Evolutionary conservation across 2,797 vertebrate genomes (phyloP), one percentile per base, ranked within the genome.

Genomic region (Crypturellus tataupa): DNA sequence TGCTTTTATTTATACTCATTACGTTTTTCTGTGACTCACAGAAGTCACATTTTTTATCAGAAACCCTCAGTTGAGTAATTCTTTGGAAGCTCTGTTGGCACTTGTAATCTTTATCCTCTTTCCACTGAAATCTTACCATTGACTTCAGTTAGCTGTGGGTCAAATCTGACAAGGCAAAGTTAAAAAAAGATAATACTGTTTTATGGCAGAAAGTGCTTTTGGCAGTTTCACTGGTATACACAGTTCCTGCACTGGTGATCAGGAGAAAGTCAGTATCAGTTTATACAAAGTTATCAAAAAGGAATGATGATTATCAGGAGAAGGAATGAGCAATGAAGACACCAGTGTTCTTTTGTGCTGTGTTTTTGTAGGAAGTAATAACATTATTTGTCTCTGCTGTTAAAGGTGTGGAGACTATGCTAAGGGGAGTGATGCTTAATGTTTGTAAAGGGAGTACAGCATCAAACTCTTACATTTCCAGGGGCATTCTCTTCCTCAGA

Each of bases 1-100:
- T 93, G 85, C 73, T 96, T 92, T 95, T 94, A 85, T 80, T 95
- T 96, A 89, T 62, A 21, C 27, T 89, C 5, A 1, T 71, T 78
- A 19, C 91, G 16, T 89, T 89, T 89, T 92, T 89, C 69, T 85
- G 39, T 94, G 92, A 87, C 79, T 97, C 85, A 87, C 69, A 14
- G n/a, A 84, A 83, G 69, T 89, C 87, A 80, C 49, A 6, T 44
- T 75, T 95, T 69, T 95, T 40, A 77, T 94, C 65, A 67, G 76
- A 93, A 92, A 82, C 40, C 68, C 80, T 39, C 85, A 75, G 72
- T 77, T 88, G 53, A 42, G n/a, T 47, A 13, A 24, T 79, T 95
- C 65, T 83, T 93, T 80, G 76, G 64, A 92, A 89, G 35, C 14
- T 82, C 17, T 29, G 44, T 78, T 86, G 92, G 63, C 27, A 67